Evolutionary conservation across 2,797 vertebrate genomes (phyloP).

Genomic region (Lutra lutra): DNA sequence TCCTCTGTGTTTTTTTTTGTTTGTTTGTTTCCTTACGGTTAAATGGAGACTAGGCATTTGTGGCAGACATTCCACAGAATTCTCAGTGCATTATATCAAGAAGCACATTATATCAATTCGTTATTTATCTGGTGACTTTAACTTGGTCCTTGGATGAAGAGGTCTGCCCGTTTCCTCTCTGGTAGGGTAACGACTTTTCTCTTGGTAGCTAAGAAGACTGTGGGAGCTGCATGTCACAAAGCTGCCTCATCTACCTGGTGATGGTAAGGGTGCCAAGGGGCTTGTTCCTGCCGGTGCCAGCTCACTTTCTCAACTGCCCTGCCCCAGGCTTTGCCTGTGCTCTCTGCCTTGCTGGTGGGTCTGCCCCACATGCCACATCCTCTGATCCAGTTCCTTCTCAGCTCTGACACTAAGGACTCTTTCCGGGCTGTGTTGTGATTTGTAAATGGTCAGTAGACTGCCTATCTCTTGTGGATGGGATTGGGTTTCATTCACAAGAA

Average conservation of each 20-base stretch:
- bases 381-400: neutral
- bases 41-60: neutral
- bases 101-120: neutral
- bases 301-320: too few species aligned
- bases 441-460: neutral
- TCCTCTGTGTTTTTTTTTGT: neutral
- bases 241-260: too few species aligned
- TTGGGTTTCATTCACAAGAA: neutral
- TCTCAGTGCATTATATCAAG: neutral
- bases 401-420: accelerated
- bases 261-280: accelerated
- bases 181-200: neutral
- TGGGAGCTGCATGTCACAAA: neutral
- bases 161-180: neutral
- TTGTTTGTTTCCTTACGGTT: neutral
- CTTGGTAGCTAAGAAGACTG: neutral
- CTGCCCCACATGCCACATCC: neutral
- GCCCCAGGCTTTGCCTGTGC: too few species aligned
- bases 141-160: neutral
- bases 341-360: neutral
- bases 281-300: accelerated
- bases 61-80: neutral
- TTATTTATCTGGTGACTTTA: neutral
- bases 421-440: neutral
- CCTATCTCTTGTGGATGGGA: neutral